Conservation (phyloP, 1,140 invertebrate genomes). For the Temnothorax curvispinosus region DNA sequence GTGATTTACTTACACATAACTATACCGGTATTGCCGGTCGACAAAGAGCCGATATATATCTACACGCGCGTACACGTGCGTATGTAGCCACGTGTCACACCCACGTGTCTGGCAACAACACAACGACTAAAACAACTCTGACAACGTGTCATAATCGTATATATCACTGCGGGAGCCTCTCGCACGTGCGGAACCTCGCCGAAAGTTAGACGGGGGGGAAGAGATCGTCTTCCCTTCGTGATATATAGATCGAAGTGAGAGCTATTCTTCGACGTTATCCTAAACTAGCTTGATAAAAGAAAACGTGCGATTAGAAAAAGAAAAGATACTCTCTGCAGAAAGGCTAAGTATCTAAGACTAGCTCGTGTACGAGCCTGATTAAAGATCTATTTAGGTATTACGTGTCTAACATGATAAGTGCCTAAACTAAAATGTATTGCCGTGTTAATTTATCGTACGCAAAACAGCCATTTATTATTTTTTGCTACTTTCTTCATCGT, state of each 20-base stretch:
- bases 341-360: constrained; percentile 73
- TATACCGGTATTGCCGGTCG: constrained; percentile 77
- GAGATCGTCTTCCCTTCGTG: constrained; percentile 33
- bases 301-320: constrained; percentile 75
- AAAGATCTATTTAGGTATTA: constrained; percentile 68
- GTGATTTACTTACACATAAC: constrained; percentile 82
- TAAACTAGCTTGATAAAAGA: constrained; percentile 71
- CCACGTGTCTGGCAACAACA: constrained; percentile 66
- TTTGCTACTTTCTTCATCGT: background rate
- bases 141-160: constrained; percentile 75
- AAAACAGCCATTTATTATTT: constrained; percentile 35
- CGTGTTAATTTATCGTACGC: constrained; percentile 39
- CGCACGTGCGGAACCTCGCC: background rate
- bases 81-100: constrained; percentile 37
- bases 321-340: constrained; percentile 44
- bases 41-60: constrained; percentile 77
- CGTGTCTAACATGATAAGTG: constrained; percentile 66
- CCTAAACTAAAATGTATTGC: constrained; percentile 68
- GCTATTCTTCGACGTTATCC: constrained; percentile 64
- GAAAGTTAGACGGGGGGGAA: background rate
- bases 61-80: constrained; percentile 71
- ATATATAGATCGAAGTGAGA: constrained; percentile 53
- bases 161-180: constrained; percentile 63
- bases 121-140: constrained; percentile 74
- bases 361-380: constrained; percentile 43